Evolutionary conservation across 2,113 vertebrate genomes (phyloP), one percentile per base, ranked within the genome.

Genomic region (Xenotilapia flavipinnis): DNA sequence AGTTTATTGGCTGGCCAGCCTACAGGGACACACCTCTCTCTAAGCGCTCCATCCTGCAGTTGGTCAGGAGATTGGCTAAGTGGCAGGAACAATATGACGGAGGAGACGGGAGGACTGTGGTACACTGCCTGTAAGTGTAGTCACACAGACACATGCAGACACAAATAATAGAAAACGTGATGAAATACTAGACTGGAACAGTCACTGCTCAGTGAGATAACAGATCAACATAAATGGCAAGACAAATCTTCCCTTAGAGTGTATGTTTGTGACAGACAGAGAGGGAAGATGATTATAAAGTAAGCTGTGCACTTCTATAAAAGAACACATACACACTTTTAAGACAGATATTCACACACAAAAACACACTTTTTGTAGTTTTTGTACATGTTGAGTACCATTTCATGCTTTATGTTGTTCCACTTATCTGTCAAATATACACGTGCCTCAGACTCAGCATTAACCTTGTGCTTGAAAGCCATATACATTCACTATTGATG

Each of bases 11-110:
- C 90, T 99, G 98, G 98, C 98, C 98, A 0, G 98, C 98, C 1
- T 99, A 99, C 95, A 95, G 98, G 91, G 98, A 99, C 96, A 99
- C 97, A 0, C 98, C 98, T 1, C 97, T 98, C 56, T 99, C 98
- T 38, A 99, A 99, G 56, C 98, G 98, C 87, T 99, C 98, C 21
- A 97, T 99, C 87, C 97, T 99, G 54, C 98, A 99, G 95, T 95
- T 98, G 95, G 98, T 99, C 49, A 89, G 98, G 55, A 94, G 98
- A 87, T 88, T 99, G 95, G 98, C 98, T 84, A 98, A 99, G 94
- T 99, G 98, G 98, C 98, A 99, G 95, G 98, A 99, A 83, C 98
- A 99, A 95, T 99, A 98, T 0, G 98, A 99, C 0, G 98, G 98
- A 33, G 97, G 98, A 11, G 98, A 99, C 3, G 98, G 98, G 2